Evolutionary conservation across 2,888 invertebrate genomes (phyloP).

Genomic region (Diabrotica balteata): DNA sequence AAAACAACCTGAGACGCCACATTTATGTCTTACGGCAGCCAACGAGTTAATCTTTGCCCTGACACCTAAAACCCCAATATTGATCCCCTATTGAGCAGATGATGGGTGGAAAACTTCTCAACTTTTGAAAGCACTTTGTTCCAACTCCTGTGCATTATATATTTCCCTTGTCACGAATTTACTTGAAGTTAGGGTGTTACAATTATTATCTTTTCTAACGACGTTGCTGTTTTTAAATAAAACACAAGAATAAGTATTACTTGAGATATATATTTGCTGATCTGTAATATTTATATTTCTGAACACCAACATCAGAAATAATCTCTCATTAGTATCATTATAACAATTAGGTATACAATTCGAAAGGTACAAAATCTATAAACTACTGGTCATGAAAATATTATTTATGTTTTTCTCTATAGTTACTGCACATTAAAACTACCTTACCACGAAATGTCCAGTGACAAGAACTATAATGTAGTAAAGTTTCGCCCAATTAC

Average conservation of each 20-base stretch:
- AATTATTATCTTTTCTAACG: too few species aligned
- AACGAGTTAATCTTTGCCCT: too few species aligned
- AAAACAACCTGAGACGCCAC: too few species aligned
- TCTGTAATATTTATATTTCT: conserved; percentile 25
- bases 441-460: conserved; percentile 10
- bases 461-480: not conserved
- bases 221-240: not conserved
- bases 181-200: too few species aligned
- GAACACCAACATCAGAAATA: conserved; percentile 25
- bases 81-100: too few species aligned
- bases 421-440: conserved; percentile 29
- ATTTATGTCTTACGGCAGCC: too few species aligned
- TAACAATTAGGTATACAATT: conserved; percentile 48
- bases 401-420: conserved; percentile 45
- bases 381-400: conserved; percentile 59
- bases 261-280: conserved; percentile 30
- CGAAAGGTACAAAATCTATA: conserved; percentile 57
- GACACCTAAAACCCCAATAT: too few species aligned
- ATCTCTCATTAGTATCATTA: conserved; percentile 34
- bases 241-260: conserved; percentile 8
- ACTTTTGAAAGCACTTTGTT: too few species aligned
- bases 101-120: too few species aligned
- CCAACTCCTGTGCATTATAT: too few species aligned
- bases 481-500: conserved; percentile 4
- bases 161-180: too few species aligned